Conservation (phyloP, 2,113 vertebrate genomes). For the Labeo rohita region DNA sequence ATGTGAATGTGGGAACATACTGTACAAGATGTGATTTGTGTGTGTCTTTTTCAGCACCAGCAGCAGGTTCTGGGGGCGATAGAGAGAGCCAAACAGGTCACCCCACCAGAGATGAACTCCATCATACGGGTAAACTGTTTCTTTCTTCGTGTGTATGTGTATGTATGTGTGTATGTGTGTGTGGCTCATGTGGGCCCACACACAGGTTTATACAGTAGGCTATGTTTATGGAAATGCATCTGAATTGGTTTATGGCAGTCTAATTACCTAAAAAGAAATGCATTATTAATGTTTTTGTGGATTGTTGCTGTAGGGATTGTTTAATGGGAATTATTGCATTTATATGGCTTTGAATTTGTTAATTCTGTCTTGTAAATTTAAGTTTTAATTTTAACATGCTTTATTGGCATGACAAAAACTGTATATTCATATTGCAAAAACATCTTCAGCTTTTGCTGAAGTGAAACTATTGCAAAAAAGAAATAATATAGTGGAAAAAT, state of each 20-base stretch:
- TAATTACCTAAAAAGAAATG: neutral
- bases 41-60: conserved; percentile 83
- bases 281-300: neutral
- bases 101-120: conserved; percentile 96
- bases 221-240: neutral
- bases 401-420: no score
- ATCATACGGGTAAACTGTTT: conserved; percentile 88
- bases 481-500: no score
- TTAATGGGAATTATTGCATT: neutral
- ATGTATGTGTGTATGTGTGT: neutral
- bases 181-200: conserved; percentile 58
- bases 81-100: conserved; percentile 96
- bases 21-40: conserved; percentile 7
- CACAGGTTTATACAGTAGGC: conserved; percentile 31
- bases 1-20: neutral
- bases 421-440: neutral
- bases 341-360: neutral
- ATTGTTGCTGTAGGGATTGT: neutral
- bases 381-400: no score
- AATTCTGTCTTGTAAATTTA: neutral
- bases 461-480: neutral
- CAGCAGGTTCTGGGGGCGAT: conserved; percentile 98
- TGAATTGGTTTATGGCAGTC: neutral
- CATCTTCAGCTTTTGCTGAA: neutral
- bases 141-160: neutral